Evolutionary conservation across 2,113 vertebrate genomes (phyloP), one percentile per base, ranked within the genome.

Genomic region (Forbesichthys papilliferus): DNA sequence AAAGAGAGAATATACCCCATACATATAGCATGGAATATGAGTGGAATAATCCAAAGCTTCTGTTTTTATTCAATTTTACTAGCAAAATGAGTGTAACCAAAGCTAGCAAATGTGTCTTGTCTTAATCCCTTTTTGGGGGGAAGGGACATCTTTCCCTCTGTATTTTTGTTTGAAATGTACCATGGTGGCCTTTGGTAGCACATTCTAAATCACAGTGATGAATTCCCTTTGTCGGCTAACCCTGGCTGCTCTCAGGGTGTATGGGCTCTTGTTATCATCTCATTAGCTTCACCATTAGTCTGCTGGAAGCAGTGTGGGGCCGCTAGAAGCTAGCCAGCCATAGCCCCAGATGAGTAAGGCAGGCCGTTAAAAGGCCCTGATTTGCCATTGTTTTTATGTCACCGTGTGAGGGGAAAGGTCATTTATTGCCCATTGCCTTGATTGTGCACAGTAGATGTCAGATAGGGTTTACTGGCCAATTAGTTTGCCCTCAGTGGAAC

Each of bases 121-220:
- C 27, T 27, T 27, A 27, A 27, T 54, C 47, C n/a, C 55, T 13
- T 34, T 27, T 27, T 27, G 27, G 27, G 27, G 27, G 27, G 27
- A 27, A 27, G 27, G 27, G 27, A 27, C 11, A 9, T 12, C 12
- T 51, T 52, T 16, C 42, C 61, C 52, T 3, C 10, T 48, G 16
- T 61, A 11, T 11, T 11, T 7, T 9, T 59, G 14, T 68, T 57
- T 13, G 64, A 34, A 65, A 71, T 77, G 66, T 78, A 76, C 75
- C 72, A 58, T 75, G 27, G 48, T 73, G 71, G 76, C 86, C 83
- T 87, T 83, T 74, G 59, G 20, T 70, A 66, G 68, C 58, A 64
- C 72, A 71, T 85, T 82, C 71, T 86, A 86, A 86, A 87, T 88
- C 9, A 65, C 59, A 46, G 73, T 87, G 86, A 86, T 87, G 82